These are phyloP conservation scores for Amiota minor DNA, from an alignment of 2,888 invertebrate species.

Conservation along the genomic window DNA sequence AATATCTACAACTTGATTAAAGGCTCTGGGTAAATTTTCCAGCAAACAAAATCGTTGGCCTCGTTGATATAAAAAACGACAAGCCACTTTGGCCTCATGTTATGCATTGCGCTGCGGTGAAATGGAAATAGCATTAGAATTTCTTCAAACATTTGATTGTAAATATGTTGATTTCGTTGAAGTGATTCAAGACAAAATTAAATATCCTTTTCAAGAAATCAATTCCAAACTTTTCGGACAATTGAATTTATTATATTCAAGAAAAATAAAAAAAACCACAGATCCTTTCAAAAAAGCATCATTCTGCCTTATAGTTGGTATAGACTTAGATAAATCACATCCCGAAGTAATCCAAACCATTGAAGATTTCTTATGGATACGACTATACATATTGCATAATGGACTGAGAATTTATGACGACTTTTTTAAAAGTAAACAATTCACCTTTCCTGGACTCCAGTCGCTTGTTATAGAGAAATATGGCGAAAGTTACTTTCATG, in stretches of 20 bases:
- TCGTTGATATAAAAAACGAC: slow-evolving; percentile 82
- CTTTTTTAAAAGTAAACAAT: slow-evolving; percentile 75
- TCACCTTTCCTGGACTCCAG: slow-evolving; percentile 88
- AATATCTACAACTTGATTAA: slow-evolving; percentile 89
- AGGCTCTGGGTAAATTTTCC: slow-evolving; percentile 82
- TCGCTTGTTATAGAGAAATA: slow-evolving; percentile 88
- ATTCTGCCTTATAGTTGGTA: slow-evolving; percentile 91
- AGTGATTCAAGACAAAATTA: slow-evolving; percentile 83
- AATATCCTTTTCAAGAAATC: slow-evolving; percentile 80
- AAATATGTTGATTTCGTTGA: slow-evolving; percentile 85
- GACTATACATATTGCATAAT: slow-evolving; percentile 85
- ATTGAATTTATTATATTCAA: slow-evolving; percentile 87
- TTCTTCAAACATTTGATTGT: slow-evolving; percentile 79
- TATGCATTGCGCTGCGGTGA: slow-evolving; percentile 94
- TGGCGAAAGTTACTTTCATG: slow-evolving; percentile 93
- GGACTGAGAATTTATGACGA: slow-evolving; percentile 76
- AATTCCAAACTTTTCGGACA: slow-evolving; percentile 86
- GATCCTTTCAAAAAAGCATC: slow-evolving; percentile 93
- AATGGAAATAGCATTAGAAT: slow-evolving; percentile 86
- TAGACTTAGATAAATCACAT: slow-evolving; percentile 90
- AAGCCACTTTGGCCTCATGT: slow-evolving; percentile 96
- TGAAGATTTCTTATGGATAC: slow-evolving; percentile 97
- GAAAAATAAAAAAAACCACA: slow-evolving; percentile 87
- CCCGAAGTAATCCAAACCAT: slow-evolving; percentile 92
- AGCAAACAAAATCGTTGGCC: slow-evolving; percentile 76